Evolutionary conservation across 2,113 vertebrate genomes (phyloP), one percentile per base, ranked within the genome.

Genomic region (Tretioscincus oriximinensis): DNA sequence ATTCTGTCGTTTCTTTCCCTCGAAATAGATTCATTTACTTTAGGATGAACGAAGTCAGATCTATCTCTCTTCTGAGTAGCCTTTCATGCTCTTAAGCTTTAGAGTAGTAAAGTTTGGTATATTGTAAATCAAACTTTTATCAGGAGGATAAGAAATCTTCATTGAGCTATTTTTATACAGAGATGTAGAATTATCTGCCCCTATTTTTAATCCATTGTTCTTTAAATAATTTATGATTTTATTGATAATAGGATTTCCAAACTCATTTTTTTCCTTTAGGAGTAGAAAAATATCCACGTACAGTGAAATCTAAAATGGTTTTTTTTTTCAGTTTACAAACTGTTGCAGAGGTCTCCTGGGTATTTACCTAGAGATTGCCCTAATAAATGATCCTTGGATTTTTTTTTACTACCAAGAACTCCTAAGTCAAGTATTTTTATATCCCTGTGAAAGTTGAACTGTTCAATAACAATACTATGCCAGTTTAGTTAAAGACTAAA

Each of bases 371-470:
- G 85, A 87, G 88, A 90, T 81, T 72, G 80, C 2, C 1, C 63
- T 63, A 66, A 83, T 71, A 93, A 86, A 86, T 83, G 61, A 70
- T 18, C 60, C 66, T 72, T 84, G 87, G 81, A 89, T 65, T 9
- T 26, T 87, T 82, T 58, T 85, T 86, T 87, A 76, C 82, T 83
- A 63, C 69, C 47, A 54, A 54, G 80, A 85, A 81, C 75, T 88
- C 89, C 84, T 85, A 87, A 75, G 60, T 73, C 71, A 24, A 89
- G 81, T 67, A 28, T 81, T 88, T 90, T 81, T 45, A 82, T 76
- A 88, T 90, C 85, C 82, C 65, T 86, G 65, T 86, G 80, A 88
- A 90, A 80, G 69, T 71, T 71, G 71, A 83, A 47, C 78, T 54
- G 68, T 88, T 87, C 65, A 0, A 0, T 4, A 76, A 74, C 10